Evolutionary conservation across 1,140 invertebrate genomes (phyloP), one percentile per base, ranked within the genome.

Genomic region (Bombus balteatus): DNA sequence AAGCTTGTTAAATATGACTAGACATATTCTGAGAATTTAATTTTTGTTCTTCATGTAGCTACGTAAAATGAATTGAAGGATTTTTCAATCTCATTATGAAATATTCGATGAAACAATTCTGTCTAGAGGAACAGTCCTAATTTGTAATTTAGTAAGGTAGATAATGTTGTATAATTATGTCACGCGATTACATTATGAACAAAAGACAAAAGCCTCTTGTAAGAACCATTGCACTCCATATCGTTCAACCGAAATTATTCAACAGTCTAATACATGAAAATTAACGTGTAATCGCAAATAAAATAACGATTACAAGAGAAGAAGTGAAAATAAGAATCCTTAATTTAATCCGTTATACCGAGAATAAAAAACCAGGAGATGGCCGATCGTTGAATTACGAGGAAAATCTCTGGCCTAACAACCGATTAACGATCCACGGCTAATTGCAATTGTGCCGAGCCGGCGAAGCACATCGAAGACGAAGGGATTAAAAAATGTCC

Each of bases 401-500:
- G 83, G 34, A 78, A 80, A 90, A 90, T 88, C 87, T 86, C 89
- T 53, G 71, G 87, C 53, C 83, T 83, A 90, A 90, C 89, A 88
- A 90, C 86, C 90, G 90, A 91, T 91, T 91, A 91, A 91, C 90
- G 90, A 91, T 91, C 90, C 87, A 76, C 87, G 90, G 80, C 88
- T 92, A 91, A 92, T 92, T 92, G 91, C 91, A 84, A 92, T 91
- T 91, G 91, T 89, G 84, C 59, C 87, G 85, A 83, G 62, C 85
- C 87, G 89, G 72, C 62, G 78, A 75, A 66, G 82, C 74, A 88
- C 86, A 53, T 34, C 89, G 83, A 89, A 88, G 89, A 88, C 81
- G 89, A 86, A 91, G 88, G 89, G 91, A 91, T 92, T 91, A 91
- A 92, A 92, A 92, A 92, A 90, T 88, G 87, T 91, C 41, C 85